phyloP scores from a whole-genome alignment of 2,113 vertebrate species.

The Suricata suricatta region DNA sequence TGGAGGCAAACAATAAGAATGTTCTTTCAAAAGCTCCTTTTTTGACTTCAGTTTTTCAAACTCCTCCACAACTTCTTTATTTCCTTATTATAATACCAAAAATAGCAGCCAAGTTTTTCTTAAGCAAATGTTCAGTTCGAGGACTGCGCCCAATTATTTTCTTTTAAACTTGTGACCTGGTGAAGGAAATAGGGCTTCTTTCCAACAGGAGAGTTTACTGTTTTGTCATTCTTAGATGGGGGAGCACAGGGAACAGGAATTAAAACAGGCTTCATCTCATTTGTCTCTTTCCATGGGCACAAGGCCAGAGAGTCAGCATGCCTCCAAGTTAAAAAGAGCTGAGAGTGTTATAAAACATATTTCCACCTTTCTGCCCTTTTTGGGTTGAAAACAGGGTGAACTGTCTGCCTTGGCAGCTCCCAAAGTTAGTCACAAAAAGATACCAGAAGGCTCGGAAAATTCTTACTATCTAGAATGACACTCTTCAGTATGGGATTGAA shows the following conservation, averaged over 20 bases:
- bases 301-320: conserved; percentile 78
- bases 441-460: conserved; percentile 31
- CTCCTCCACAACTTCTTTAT: conserved; percentile 8
- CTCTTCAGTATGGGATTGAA: conserved; percentile 42
- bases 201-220: conserved; percentile 56
- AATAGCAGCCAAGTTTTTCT: not conserved
- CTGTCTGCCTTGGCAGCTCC: conserved; percentile 38
- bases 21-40: not conserved
- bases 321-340: conserved; percentile 70
- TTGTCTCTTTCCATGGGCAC: conserved; percentile 69
- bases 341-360: conserved; percentile 68
- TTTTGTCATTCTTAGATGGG: conserved; percentile 1
- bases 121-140: conserved; percentile 30
- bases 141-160: conserved; percentile 59
- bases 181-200: conserved; percentile 54
- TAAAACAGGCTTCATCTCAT: conserved; percentile 68
- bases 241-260: not conserved
- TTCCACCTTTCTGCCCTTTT: conserved; percentile 61
- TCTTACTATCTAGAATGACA: not conserved
- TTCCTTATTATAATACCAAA: conserved; percentile 42
- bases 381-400: conserved; percentile 49
- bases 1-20: not conserved
- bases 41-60: not conserved
- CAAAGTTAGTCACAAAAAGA: conserved; percentile 62
- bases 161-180: conserved; percentile 73